Conservation (phyloP, 2,888 invertebrate genomes). For the Sinopyrophorus schimmeli region DNA sequence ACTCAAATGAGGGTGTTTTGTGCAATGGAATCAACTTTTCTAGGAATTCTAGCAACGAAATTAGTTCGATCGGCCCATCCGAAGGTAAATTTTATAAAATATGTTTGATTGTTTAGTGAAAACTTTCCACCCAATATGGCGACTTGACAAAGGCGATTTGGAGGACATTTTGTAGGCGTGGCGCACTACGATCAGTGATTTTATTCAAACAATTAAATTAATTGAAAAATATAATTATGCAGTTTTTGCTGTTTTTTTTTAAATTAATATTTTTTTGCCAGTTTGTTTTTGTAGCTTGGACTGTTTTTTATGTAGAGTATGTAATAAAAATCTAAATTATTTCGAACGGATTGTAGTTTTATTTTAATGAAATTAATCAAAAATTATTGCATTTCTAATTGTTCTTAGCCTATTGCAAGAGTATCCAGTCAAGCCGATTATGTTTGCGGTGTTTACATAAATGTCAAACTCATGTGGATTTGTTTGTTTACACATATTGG, state of each 20-base stretch:
- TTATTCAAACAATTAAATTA: background rate
- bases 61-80: slow-evolving; percentile 48
- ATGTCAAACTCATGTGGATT: slow-evolving; percentile 4
- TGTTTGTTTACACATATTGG: slow-evolving; percentile 13
- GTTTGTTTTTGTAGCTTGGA: too few species aligned
- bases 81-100: slow-evolving; percentile 57
- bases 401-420: too few species aligned
- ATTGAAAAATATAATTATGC: too few species aligned
- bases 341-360: too few species aligned
- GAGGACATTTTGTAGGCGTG: slow-evolving; percentile 57
- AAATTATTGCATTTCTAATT: too few species aligned
- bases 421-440: too few species aligned
- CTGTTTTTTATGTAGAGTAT: too few species aligned
- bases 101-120: slow-evolving; percentile 54
- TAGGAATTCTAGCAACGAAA: slow-evolving; percentile 48
- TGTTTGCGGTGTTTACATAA: background rate
- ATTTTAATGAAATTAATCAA: too few species aligned
- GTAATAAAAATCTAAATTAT: too few species aligned
- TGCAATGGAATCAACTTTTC: slow-evolving; percentile 50
- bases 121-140: slow-evolving; percentile 53
- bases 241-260: too few species aligned
- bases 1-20: slow-evolving; percentile 50
- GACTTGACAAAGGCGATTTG: slow-evolving; percentile 48
- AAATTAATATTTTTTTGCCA: too few species aligned
- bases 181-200: too few species aligned